Evolutionary conservation across 2,888 invertebrate genomes (phyloP), one percentile per base, ranked within the genome.

Genomic region (Glyphotaelius pellucidus): DNA sequence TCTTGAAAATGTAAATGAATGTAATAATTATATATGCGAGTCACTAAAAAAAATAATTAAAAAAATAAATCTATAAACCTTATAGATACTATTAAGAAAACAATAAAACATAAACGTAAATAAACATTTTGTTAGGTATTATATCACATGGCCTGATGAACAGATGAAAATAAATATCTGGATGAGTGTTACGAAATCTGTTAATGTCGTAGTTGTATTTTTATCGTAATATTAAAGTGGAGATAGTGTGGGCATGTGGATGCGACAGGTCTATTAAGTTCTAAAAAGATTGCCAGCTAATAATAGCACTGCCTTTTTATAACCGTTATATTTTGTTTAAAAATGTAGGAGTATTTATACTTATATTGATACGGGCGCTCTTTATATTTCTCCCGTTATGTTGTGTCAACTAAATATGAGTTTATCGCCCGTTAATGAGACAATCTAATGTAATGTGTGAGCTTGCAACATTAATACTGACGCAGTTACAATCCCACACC

Each of bases 341-440:
- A 83, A 25, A 32, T 83, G 83, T 83, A 83, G 32, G 35, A 25
- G 83, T 83, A 35, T 81, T 42, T 42, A 42, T 47, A 47, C 14
- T 47, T 15, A 52, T 1, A 67, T 67, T 67, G 67, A 67, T 67
- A 67, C 67, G 67, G 67, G 67, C 67, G 67, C 67, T 67, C 67
- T 83, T 83, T 32, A 35, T 35, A 35, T 83, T 15, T 83, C 83
- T 35, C 19, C 83, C 83, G 35, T 83, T 83, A 83, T 35, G 67
- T 25, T 67, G 83, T 83, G 83, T 83, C 35, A 83, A 83, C 35
- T 83, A 83, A 83, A 83, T 83, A 35, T 35, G 35, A 38, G 83
- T 83, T 83, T 83, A 83, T 83, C n/a, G 83, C 31, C 83, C 19
- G 83, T 25, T 25, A 67, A 67, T 67, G n/a, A 25, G 25, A 67